Evolutionary conservation across 2,797 vertebrate species (phyloP), one percentile per base, ranked within the genome.

Genomic region (Hydrocynus forskahlii): DNA sequence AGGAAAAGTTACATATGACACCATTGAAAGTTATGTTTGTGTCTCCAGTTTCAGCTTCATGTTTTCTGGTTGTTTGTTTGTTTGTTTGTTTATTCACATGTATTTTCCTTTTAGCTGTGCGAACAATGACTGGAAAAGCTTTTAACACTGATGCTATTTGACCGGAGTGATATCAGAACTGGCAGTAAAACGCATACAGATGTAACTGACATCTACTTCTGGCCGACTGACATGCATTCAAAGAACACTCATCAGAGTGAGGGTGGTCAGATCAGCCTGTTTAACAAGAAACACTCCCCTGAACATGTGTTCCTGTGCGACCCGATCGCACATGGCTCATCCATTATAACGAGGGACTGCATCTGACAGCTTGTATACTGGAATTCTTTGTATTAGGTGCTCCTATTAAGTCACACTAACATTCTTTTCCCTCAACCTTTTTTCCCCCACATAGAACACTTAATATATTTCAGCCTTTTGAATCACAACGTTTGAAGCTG

Each of bases 381-480:
- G 68, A 68, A 50, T 62, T 67, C 62, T 70, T 72, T 76, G 48
- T 73, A 76, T 80, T 73, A 74, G 64, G 10, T 88, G 76, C 88
- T 85, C 88, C 79, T 90, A 79, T 88, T 81, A 87, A 82, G 84
- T 89, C 87, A 88, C 86, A 88, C 89, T 93, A 93, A 94, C 90
- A 91, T 88, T 88, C 90, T 89, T 85, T 89, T 60, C 82, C 78
- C 21, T 52, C 87, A 80, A 79, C 69, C 86, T 89, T 89, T 91
- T 87, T 16, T 16, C 10, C 35, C 35, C 88, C 88, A 91, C 90
- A 92, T 94, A 93, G 91, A 93, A 90, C 89, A 89, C 92, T 93
- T 93, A 93, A 94, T 93, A 93, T 93, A 93, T 94, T 94, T 92
- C 89, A 91, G 88, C 89, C 82, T 83, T 92, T 92, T 90, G 88